Evolutionary conservation across 2,797 vertebrate genomes (phyloP), one percentile per base, ranked within the genome.

Genomic region (Lepilemur ruficaudatus): DNA sequence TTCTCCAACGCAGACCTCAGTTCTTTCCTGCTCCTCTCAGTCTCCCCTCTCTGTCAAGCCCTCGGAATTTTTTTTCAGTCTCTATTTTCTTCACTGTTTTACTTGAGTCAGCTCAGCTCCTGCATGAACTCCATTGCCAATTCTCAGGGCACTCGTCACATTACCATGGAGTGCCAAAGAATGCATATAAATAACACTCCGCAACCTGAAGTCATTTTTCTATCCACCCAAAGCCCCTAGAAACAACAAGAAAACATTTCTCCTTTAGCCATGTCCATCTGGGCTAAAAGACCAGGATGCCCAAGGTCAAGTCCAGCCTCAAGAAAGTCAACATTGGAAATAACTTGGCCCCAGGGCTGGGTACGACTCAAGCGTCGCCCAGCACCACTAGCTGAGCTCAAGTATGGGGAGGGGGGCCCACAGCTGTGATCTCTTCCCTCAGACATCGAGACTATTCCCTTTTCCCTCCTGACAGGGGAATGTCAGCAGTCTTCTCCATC

Each of bases 221-320:
- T 35, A 35, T 20, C 43, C 23, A 46, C 55, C 61, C 30, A 7
- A 32, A 65, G 70, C 25, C 8, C 55, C 67, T 38, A 35, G 9
- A 41, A 61, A 63, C 80, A 89, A 73, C 9, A 70, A 80, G 67
- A 38, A 70, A 25, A 52, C 35, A 59, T 57, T 35, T n/a, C 48
- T 63, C 72, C 61, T 46, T 38, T n/a, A 23, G 61, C 30, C 75
- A 61, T 14, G 7, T 41, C 83, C 93, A 94, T 89, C 89, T 95
- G 97, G n/a, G 22, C 55, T 50, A 20, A n/a, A 84, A 30, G 32
- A 84, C 38, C 38, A 73, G 41, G 15, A 61, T 3, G 9, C 13
- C 30, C 43, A 10, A 2, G 22, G 41, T 50, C 22, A 38, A 61
- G 55, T 63, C 52, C 6, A 48, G 57, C 50, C n/a, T 13, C 7